Evolutionary conservation across 1,140 invertebrate species (phyloP).

Genomic region (Rhyacophila brunnea): DNA sequence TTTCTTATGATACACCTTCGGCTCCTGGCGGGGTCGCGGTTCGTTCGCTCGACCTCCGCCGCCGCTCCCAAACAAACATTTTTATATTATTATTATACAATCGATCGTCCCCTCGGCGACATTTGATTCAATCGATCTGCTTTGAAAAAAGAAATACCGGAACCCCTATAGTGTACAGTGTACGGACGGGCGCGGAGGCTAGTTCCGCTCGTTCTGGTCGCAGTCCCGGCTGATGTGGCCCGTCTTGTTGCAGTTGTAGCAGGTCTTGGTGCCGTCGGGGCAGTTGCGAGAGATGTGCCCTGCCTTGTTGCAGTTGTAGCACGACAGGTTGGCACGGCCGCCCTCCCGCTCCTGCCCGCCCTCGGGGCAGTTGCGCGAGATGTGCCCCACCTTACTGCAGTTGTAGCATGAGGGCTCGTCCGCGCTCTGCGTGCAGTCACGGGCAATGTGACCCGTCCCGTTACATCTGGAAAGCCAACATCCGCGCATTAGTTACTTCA

Average conservation of each 20-base stretch:
- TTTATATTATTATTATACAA: background rate
- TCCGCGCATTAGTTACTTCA: too few species aligned
- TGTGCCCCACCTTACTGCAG: constrained; percentile 86
- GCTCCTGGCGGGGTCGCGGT: constrained; percentile 9
- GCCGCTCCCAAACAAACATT: background rate
- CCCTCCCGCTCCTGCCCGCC: constrained; percentile 56
- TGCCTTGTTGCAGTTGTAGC: constrained; percentile 86
- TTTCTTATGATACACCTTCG: constrained; percentile 33
- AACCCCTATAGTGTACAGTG: constrained; percentile 29
- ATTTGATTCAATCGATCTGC: constrained; percentile 40
- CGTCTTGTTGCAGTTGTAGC: constrained; percentile 85
- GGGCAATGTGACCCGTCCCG: constrained; percentile 84
- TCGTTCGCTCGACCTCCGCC: constrained; percentile 38
- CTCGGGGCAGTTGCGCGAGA: constrained; percentile 81
- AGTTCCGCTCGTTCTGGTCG: constrained; percentile 71
- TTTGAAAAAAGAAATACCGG: constrained; percentile 38
- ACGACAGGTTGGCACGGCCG: constrained; percentile 59
- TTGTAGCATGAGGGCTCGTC: constrained; percentile 82
- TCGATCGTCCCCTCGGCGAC: constrained; percentile 11
- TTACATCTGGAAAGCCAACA: constrained; percentile 74
- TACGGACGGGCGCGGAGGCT: constrained; percentile 39
- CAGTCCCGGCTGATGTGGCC: constrained; percentile 90
- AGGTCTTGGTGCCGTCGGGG: constrained; percentile 79
- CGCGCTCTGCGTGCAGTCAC: constrained; percentile 80
- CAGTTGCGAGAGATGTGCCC: constrained; percentile 89